These are phyloP conservation scores for Hoplias malabaricus DNA, from an alignment of 2,113 vertebrate genomes.

Conservation along the genomic window DNA sequence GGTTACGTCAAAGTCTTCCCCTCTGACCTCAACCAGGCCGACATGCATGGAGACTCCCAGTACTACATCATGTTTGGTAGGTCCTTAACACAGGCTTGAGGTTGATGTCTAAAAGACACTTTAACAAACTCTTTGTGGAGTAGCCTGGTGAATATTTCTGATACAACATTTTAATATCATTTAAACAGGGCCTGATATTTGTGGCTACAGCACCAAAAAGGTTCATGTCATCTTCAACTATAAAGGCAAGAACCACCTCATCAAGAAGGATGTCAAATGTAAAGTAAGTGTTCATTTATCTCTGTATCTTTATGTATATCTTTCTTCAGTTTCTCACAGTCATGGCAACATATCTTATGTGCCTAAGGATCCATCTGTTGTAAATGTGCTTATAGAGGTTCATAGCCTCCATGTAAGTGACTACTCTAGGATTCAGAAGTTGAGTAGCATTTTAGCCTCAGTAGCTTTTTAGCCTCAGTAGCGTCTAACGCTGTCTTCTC, in stretches of 20 bases:
- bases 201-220: constrained; percentile 87
- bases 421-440: too few relatives aligned
- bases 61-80: constrained; percentile 90
- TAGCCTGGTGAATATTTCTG: not conserved
- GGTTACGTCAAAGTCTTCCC: constrained; percentile 87
- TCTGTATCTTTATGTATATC: not conserved
- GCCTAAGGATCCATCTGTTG: too few relatives aligned
- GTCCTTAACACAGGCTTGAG: constrained; percentile 9
- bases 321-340: too few relatives aligned
- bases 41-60: constrained; percentile 75
- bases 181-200: constrained; percentile 82
- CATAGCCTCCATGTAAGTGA: too few relatives aligned
- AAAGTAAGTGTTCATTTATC: constrained; percentile 70
- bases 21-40: constrained; percentile 75
- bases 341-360: too few relatives aligned
- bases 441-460: too few relatives aligned
- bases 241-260: constrained; percentile 84
- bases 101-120: too few relatives aligned
- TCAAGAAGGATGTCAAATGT: constrained; percentile 85
- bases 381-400: too few relatives aligned
- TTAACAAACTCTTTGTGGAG: not conserved
- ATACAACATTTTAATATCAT: not conserved
- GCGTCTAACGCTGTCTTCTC: not conserved
- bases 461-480: not conserved
- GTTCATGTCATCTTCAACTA: constrained; percentile 89